Evolutionary conservation across 1,140 invertebrate genomes (phyloP).

Genomic region (Hesperophylax magnus): DNA sequence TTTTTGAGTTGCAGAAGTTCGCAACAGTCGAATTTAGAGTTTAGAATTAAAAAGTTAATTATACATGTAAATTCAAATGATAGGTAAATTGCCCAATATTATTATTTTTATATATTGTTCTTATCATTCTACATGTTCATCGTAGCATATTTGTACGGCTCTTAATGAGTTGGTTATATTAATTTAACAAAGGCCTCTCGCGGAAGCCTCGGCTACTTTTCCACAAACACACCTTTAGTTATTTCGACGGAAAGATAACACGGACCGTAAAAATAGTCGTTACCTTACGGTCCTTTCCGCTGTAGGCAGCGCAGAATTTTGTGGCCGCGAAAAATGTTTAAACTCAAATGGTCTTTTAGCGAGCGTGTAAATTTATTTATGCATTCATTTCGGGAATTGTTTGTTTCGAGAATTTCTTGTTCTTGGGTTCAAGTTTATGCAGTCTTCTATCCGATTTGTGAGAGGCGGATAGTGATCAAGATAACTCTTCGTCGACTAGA

Average conservation of each 20-base stretch:
- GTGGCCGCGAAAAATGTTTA: constrained; percentile 7
- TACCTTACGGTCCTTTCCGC: constrained; percentile 17
- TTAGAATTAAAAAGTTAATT: too few species aligned
- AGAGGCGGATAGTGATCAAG: too few species aligned
- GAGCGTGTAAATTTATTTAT: constrained; percentile 13
- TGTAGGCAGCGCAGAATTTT: not conserved
- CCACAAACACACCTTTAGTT: constrained; percentile 17
- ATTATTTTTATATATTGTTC: not conserved
- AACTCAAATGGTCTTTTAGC: constrained; percentile 3
- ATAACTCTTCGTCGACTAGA: too few species aligned
- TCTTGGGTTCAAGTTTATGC: not conserved
- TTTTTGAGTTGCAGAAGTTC: too few species aligned
- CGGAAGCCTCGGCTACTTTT: not conserved
- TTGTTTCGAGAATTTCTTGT: not conserved
- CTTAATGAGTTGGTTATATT: constrained; percentile 30
- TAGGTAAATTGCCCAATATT: too few species aligned
- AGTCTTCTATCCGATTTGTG: not conserved
- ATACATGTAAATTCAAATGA: too few species aligned
- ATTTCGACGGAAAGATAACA: constrained; percentile 24
- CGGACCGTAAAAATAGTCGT: constrained; percentile 36
- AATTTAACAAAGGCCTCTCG: not conserved
- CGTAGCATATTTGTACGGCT: not conserved
- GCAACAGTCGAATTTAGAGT: too few species aligned
- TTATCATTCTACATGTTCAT: not conserved
- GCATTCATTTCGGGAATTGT: constrained; percentile 6